Base-by-base conservation (phyloP, 1,140 invertebrate species). In the Drosophila orosa region DNA sequence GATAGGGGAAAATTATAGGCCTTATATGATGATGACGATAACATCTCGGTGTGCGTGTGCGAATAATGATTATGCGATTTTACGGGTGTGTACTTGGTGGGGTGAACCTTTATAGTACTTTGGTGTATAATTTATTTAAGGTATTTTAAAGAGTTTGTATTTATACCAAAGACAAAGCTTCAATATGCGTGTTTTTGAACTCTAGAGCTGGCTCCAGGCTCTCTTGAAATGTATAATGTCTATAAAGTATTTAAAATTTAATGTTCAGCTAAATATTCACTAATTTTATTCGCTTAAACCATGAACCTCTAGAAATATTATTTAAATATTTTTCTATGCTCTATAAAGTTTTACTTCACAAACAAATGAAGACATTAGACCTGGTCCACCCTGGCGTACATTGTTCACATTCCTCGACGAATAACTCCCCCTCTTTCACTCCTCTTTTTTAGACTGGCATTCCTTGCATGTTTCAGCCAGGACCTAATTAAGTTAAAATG, bases 401-500 rank as follows among this genome's bases (percentile, higher is more conserved):
- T 27, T 15, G 57, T 22, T 19, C 7, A 27, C 17, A 42, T 66
- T 66, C 27, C 22, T 35, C 7, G 25, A 15, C 9, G 27, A 10
- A 27, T 9, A 37, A 24, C 54, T 24, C 44, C 13, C 12, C 15
- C 19, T 40, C 12, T 8, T 3, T 7, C 7, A n/a, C 19, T 19
- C 33, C n/a, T 39, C 37, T 65, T 65, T 66, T 58, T 66, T 58
- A 40, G 54, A 29, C 48, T 24, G 29, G 39, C 24, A 66, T 68
- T 65, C 71, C 37, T 61, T 65, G 60, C 73, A 73, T 63, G 82
- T 59, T 59, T 66, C 48, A 84, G 71, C 67, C 65, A 42, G 37
- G 37, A 84, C 67, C 84, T 89, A 87, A 87, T 87, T 89, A 87
- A 87, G 84, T 87, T 87, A 87, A 87, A 87, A 87, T 87, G 84